Percentiles rank a stretch among this genome's conserved stretches.
Evolutionary conservation across 53 echinoderm and acorn worm genomes (phyloP).

Genomic region (Crossaster papposus): DNA sequence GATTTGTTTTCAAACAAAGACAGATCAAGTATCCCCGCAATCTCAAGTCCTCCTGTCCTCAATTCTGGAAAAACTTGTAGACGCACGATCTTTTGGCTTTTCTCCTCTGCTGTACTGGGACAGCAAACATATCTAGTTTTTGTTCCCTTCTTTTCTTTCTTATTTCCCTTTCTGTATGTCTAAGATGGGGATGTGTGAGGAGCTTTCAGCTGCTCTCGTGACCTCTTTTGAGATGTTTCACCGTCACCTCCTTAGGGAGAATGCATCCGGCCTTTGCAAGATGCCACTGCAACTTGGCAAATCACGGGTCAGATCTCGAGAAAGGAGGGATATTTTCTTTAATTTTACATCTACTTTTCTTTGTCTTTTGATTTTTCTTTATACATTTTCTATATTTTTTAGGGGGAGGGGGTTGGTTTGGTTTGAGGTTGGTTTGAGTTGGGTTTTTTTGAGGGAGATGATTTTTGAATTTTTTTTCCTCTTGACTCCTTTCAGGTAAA

Average conservation of each 20-base stretch:
- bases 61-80: background rate
- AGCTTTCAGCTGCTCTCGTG: conserved; percentile 30
- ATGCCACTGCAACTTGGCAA: background rate
- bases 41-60: background rate
- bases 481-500: too few species aligned
- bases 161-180: background rate
- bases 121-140: background rate
- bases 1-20: background rate
- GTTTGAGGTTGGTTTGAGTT: too few species aligned
- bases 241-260: conserved; percentile 6
- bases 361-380: too few species aligned
- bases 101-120: background rate
- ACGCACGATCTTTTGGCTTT: background rate
- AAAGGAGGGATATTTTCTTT: background rate
- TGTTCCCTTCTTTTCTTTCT: background rate
- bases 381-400: too few species aligned
- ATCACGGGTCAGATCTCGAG: background rate
- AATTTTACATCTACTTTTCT: background rate
- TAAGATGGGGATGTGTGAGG: background rate
- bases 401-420: too few species aligned
- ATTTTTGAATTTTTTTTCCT: too few species aligned
- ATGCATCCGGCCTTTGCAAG: conserved; percentile 19
- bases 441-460: too few species aligned
- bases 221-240: conserved; percentile 8
- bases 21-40: background rate